Base-by-base conservation (phyloP, 1,140 invertebrate species). In the Apis mellifera region DNA sequence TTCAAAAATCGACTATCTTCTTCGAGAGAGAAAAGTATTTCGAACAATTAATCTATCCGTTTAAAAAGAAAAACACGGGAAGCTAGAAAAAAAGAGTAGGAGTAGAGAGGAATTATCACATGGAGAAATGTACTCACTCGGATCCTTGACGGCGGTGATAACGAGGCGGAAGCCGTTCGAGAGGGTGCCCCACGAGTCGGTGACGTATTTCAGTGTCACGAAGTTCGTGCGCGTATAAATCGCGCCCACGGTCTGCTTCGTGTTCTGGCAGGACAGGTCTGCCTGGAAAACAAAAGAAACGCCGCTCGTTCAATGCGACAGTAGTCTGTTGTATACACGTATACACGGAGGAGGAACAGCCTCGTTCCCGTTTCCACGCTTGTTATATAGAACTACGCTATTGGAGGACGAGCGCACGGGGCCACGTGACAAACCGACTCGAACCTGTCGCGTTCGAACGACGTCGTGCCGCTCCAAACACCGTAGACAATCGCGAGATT, bases 61-160 rank as follows among this genome's bases (percentile, higher is more conserved):
- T 42, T 42, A 42, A 42, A 42, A n/a, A n/a, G n/a, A n/a, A n/a
- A 69, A 60, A 5, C 32, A 75, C 21, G 11, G 64, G 59, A 19
- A 21, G 55, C 26, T 32, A 32, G 32, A 32, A 32, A 32, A 26
- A 62, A 54, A 50, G 5, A 66, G 42, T 57, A 60, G 32, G 32
- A 42, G 32, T 7, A 7, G 32, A 42, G 7, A 12, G 59, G 23
- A 78, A 82, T 78, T 82, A 70, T 82, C 71, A 32, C 77, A 74
- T 66, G 60, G 84, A 84, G 64, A 54, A 59, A 55, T 75, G 90
- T 93, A 97, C 97, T 97, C 94, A 98, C 97, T 97, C 87, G 97
- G 96, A 95, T 98, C 98, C 94, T 98, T 98, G 90, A 98, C 97
- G 84, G 98, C 97, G 66, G 98, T 99, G 94, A 99, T 98, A 93